Evolutionary conservation across 2,888 invertebrate species (phyloP).

Genomic region (Eubasilissa splendida): DNA sequence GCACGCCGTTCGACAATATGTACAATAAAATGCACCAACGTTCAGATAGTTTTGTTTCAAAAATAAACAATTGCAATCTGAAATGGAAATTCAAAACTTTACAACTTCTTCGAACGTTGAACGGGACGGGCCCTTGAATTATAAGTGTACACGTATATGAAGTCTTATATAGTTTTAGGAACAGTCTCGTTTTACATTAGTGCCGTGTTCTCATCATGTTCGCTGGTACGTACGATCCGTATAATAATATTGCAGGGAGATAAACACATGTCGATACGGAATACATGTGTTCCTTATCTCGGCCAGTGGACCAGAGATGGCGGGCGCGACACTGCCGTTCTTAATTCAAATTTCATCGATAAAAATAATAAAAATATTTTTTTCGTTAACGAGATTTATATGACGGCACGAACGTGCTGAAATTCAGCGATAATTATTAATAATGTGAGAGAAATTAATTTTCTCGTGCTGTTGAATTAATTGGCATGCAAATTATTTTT

Average conservation of each 20-base stretch:
- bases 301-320: constrained; percentile 22
- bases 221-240: constrained; percentile 25
- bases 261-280: constrained; percentile 56
- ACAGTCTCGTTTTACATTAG: constrained; percentile 54
- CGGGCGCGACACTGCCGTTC: constrained; percentile 1
- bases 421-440: no score
- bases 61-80: constrained; percentile 6
- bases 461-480: no score
- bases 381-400: no score
- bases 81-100: neutral
- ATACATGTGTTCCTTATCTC: constrained; percentile 57
- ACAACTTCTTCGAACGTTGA: no score
- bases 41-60: neutral
- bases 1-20: no score
- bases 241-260: constrained; percentile 53
- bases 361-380: no score
- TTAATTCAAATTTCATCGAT: neutral
- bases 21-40: no score
- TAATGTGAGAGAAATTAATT: no score
- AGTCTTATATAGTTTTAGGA: constrained; percentile 44
- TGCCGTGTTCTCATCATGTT: constrained; percentile 38
- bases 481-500: no score
- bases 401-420: no score
- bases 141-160: neutral
- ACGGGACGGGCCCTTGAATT: no score